Base-by-base conservation (phyloP, 2,797 vertebrate genomes). In the Columba guinea region DNA sequence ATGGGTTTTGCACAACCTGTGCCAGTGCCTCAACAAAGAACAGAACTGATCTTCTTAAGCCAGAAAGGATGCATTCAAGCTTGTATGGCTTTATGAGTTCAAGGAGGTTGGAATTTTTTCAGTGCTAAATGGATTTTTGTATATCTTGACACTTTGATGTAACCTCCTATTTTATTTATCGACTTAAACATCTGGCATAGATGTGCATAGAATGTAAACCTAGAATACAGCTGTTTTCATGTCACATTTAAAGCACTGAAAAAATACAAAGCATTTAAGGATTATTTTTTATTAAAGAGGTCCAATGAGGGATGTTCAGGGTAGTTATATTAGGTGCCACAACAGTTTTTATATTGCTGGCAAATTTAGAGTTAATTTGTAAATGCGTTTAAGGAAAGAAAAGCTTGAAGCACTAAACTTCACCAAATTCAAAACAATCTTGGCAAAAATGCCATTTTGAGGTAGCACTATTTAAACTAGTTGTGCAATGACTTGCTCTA, bases 401-500 rank as follows among this genome's bases (percentile, higher is more conserved):
- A 97, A 97, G 95, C 95, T 98, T 92, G 96, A 97, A 98, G 96
- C 97, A 96, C 95, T 96, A 94, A 97, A 97, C 94, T 97, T 97
- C 95, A 97, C 97, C 95, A 96, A 97, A 97, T 97, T 97, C 77
- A 91, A 97, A 94, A 96, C 94, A 97, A 97, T 97, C 95, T 96
- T 51, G 95, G 95, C 96, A 97, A 94, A 93, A 95, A 96, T 96
- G 95, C 95, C 97, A 96, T 96, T 97, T 97, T 97, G 96, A 98
- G 95, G 95, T 97, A 96, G 97, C 97, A 98, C 97, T 98, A 97
- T 97, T 97, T 92, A 97, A 97, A 95, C 75, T 89, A 96, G 95
- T 97, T 98, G 98, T 98, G 98, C 98, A 98, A 98, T 98, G 97
- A 97, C 92, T 97, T 97, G 94, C 94, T 97, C 96, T 96, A 96